These are phyloP conservation scores for Lordiphosa fenestrarum DNA, from an alignment of 2,888 invertebrate species.

Conservation along the genomic window DNA sequence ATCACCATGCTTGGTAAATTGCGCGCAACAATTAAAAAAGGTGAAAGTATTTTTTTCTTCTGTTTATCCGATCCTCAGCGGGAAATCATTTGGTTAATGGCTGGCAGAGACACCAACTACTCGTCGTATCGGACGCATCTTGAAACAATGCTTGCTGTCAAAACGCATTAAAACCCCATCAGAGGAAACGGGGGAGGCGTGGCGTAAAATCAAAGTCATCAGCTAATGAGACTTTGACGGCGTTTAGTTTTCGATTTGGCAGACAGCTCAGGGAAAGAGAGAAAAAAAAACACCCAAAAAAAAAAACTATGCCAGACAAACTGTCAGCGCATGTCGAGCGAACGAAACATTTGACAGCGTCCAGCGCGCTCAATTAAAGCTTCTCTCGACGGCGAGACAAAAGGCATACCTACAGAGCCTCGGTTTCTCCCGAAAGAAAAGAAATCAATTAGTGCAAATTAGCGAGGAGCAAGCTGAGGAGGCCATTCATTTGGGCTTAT, in stretches of 20 bases:
- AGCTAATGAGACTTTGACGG: slow-evolving; percentile 71
- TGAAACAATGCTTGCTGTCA: slow-evolving; percentile 41
- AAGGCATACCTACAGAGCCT: slow-evolving; percentile 12
- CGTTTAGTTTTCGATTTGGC: slow-evolving; percentile 69
- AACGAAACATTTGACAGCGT: slow-evolving; percentile 62
- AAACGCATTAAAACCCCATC: slow-evolving; percentile 71
- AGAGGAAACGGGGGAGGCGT: slow-evolving; percentile 31
- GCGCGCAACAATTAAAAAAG: slow-evolving; percentile 30
- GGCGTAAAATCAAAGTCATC: slow-evolving; percentile 50
- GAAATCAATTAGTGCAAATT: slow-evolving; percentile 73
- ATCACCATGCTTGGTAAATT: slow-evolving; percentile 28
- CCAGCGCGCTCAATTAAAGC: slow-evolving; percentile 60
- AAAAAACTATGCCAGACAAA: slow-evolving; percentile 42
- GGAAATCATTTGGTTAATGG: slow-evolving; percentile 60
- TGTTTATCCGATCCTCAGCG: slow-evolving; percentile 41
- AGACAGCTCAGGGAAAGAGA: slow-evolving; percentile 28
- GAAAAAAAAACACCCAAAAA: slow-evolving; percentile 1
- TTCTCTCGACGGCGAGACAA: slow-evolving; percentile 25
- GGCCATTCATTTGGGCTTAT: slow-evolving; percentile 18
- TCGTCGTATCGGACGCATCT: background rate
- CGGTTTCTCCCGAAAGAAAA: slow-evolving; percentile 28
- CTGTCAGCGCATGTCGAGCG: slow-evolving; percentile 67
- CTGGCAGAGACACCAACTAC: slow-evolving; percentile 19
- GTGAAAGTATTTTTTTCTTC: slow-evolving; percentile 64
- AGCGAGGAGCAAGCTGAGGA: slow-evolving; percentile 34